Conservation (phyloP, 2,888 invertebrate genomes). For the Miltochrista miniata region DNA sequence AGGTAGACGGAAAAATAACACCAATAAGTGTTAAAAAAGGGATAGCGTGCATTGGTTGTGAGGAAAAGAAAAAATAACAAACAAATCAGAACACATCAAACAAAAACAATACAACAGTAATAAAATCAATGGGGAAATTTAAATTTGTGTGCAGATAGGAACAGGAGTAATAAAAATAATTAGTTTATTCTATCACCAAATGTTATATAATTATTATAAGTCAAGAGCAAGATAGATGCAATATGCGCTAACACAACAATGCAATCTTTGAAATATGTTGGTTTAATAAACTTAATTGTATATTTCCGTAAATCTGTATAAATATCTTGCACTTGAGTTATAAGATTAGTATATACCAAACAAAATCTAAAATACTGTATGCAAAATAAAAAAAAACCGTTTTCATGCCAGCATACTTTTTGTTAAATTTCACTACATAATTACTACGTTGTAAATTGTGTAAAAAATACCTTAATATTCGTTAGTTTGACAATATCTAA, state of each 20-base stretch:
- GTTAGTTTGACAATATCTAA: neutral
- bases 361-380: slow-evolving; percentile 50
- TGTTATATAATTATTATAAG: slow-evolving; percentile 60
- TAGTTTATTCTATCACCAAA: slow-evolving; percentile 78
- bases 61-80: slow-evolving; percentile 81
- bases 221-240: slow-evolving; percentile 61
- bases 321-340: slow-evolving; percentile 69
- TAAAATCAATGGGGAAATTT: slow-evolving; percentile 57
- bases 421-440: slow-evolving; percentile 25
- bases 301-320: slow-evolving; percentile 1
- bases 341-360: slow-evolving; percentile 58
- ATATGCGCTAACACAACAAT: neutral
- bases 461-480: neutral
- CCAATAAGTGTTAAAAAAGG: slow-evolving; percentile 70
- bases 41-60: slow-evolving; percentile 78
- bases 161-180: slow-evolving; percentile 74
- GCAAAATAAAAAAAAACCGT: slow-evolving; percentile 62
- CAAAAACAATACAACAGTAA: slow-evolving; percentile 70
- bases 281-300: neutral
- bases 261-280: slow-evolving; percentile 22
- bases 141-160: slow-evolving; percentile 77
- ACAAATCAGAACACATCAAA: slow-evolving; percentile 81
- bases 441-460: slow-evolving; percentile 27
- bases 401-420: slow-evolving; percentile 58
- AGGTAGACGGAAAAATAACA: slow-evolving; percentile 66